Evolutionary conservation across 2,113 vertebrate genomes (phyloP).

Genomic region (Theristicus caerulescens): DNA sequence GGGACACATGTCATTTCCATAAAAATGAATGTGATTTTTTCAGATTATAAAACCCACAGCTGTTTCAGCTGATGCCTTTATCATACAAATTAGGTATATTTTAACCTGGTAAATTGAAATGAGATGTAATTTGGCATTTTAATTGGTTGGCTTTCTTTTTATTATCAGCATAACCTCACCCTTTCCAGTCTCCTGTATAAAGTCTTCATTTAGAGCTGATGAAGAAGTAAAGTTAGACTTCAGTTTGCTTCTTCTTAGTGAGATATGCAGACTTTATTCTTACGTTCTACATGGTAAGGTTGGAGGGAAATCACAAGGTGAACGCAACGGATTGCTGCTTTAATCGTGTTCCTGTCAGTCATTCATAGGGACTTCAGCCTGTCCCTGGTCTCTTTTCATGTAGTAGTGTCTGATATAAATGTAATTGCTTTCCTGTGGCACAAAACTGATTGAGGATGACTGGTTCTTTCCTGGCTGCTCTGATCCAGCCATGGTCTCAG

Average conservation of each 20-base stretch:
- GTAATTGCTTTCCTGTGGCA: constrained; percentile 87
- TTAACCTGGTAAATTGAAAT: background rate
- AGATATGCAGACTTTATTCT: background rate
- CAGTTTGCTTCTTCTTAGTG: background rate
- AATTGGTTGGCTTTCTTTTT: background rate
- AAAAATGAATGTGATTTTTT: background rate
- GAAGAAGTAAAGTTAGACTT: constrained; percentile 13
- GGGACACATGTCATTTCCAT: background rate
- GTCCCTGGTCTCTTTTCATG: constrained; percentile 17
- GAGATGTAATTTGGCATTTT: background rate
- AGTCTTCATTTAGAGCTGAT: background rate
- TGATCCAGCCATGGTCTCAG: constrained; percentile 91
- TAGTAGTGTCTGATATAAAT: constrained; percentile 64
- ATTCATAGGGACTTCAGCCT: constrained; percentile 28
- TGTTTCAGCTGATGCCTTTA: background rate
- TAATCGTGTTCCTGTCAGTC: constrained; percentile 43
- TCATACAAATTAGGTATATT: background rate
- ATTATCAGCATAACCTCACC: background rate
- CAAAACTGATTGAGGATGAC: constrained; percentile 99
- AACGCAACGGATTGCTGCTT: background rate
- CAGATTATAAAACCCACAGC: background rate
- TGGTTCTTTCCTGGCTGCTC: constrained; percentile 99
- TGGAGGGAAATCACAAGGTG: constrained; percentile 57
- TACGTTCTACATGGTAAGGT: background rate
- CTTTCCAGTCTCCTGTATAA: background rate